Evolutionary conservation across 2,888 invertebrate genomes (phyloP).

Genomic region (Spatulosminthurus flaviceps): DNA sequence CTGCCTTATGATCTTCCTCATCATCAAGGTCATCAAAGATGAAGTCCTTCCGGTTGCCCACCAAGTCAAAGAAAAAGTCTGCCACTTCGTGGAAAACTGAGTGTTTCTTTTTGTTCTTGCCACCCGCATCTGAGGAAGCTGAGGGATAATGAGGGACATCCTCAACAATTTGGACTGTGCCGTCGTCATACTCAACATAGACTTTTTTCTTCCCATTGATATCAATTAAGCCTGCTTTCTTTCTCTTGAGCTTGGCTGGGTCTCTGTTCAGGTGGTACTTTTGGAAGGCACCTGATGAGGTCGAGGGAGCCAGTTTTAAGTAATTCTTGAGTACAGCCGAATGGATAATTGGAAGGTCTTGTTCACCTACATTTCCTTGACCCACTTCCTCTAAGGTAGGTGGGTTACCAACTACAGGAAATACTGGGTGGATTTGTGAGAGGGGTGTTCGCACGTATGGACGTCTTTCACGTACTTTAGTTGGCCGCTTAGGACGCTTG

Average conservation of each 20-base stretch:
- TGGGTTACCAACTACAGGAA: slow-evolving; percentile 18
- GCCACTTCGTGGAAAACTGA: slow-evolving; percentile 44
- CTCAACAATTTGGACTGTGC: slow-evolving; percentile 24
- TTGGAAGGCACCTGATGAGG: not conserved
- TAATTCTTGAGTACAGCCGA: slow-evolving; percentile 6
- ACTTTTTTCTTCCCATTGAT: slow-evolving; percentile 45
- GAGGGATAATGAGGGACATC: not conserved
- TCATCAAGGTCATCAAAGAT: slow-evolving; percentile 37
- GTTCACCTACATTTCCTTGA: slow-evolving; percentile 29
- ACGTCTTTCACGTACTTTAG: not conserved
- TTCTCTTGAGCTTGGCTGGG: slow-evolving; percentile 18
- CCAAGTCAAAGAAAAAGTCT: slow-evolving; percentile 43
- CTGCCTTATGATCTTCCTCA: not conserved
- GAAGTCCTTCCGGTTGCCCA: slow-evolving; percentile 40
- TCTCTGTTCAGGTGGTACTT: slow-evolving; percentile 35
- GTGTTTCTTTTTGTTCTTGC: slow-evolving; percentile 30
- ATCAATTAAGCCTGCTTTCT: slow-evolving; percentile 30
- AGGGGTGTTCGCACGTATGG: not conserved
- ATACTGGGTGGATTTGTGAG: not conserved
- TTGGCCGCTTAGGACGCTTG: not conserved
- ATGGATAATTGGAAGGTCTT: slow-evolving; percentile 26
- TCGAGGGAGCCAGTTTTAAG: slow-evolving; percentile 23
- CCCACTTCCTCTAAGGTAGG: slow-evolving; percentile 45
- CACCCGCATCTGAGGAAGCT: not conserved
- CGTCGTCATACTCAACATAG: slow-evolving; percentile 35